Conservation (phyloP, 2,797 vertebrate genomes). For the Enteromius fasciolatus region DNA sequence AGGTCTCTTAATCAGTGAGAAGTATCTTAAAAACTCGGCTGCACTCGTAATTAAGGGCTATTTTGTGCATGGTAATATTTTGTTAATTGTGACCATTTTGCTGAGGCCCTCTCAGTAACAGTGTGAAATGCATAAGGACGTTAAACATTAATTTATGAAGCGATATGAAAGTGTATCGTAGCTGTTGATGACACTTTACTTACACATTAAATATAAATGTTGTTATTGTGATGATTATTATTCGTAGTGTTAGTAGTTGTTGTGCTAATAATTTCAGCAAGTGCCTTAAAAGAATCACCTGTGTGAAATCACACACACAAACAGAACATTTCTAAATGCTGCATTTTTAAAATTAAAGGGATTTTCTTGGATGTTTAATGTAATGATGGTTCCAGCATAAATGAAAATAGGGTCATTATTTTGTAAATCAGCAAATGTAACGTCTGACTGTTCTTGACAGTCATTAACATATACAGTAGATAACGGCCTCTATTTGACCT, state of each 20-base stretch:
- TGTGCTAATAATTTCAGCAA: neutral
- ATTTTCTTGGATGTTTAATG: constrained; percentile 36
- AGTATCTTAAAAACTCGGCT: constrained; percentile 61
- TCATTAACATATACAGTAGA: constrained; percentile 67
- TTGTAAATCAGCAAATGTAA: constrained; percentile 74
- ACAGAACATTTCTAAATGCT: neutral
- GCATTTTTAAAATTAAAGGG: constrained; percentile 27
- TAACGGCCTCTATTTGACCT: constrained; percentile 79
- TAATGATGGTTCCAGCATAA: constrained; percentile 48
- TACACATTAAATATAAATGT: neutral
- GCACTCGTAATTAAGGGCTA: constrained; percentile 71
- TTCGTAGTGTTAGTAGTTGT: neutral
- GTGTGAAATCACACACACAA: neutral
- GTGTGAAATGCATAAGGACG: constrained; percentile 65
- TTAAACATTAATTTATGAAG: constrained; percentile 66
- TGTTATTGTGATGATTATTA: neutral
- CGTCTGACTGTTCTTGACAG: constrained; percentile 69
- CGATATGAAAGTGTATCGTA: constrained; percentile 20
- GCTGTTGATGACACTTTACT: neutral
- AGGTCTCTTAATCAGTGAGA: constrained; percentile 60
- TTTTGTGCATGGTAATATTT: constrained; percentile 66
- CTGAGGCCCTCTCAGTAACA: constrained; percentile 55
- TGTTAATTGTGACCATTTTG: constrained; percentile 68
- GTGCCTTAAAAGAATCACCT: neutral
- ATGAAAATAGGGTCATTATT: constrained; percentile 53